Base-by-base conservation (phyloP, 2,113 vertebrate genomes). In the Callipepla squamata region DNA sequence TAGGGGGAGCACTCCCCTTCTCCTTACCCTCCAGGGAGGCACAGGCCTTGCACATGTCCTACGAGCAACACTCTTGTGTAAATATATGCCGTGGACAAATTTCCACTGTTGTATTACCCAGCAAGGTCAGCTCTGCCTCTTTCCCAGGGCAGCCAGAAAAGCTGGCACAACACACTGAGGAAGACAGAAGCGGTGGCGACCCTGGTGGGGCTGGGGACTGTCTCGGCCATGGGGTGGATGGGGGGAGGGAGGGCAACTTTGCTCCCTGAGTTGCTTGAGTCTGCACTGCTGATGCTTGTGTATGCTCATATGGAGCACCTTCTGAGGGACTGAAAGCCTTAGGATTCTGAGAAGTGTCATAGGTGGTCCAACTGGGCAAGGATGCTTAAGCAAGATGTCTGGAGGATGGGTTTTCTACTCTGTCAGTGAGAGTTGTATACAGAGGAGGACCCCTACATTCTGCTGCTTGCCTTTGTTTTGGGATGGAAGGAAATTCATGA, bases 231-330 rank as follows among this genome's bases (percentile, higher is more conserved):
- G 3, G 22, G 22, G 40, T 80, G 55, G 3, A 5, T 75, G 42
- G 45, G 34, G 70, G n/a, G 18, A 50, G 40, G 38, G 21, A 2
- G 11, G 20, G 13, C 69, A 75, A 32, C 42, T 87, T 32, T 23
- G 84, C 19, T 51, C 19, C 36, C 58, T 82, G 48, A 76, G 15
- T 53, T 53, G 15, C 15, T 53, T 16, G 15, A 53, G 51, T 83
- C 25, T 2, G 4, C 36, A 16, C 10, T 32, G 59, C n/a, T 1
- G 0, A 32, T 72, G 28, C 51, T 23, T 18, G 19, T 1, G 0
- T 36, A 36, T 78, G 19, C 45, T 47, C 38, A 19, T 25, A 25
- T 19, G 38, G 38, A 6, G 38, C 5, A 28, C 61, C 28, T 19
- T 40, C 16, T 63, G 61, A 40, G 61, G 61, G 36, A 15, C 25